A percentile compares a stretch with the other conserved stretches of the same genome.
Conservation (phyloP, 2,888 invertebrate species). For the Galerucella nymphaeae region DNA sequence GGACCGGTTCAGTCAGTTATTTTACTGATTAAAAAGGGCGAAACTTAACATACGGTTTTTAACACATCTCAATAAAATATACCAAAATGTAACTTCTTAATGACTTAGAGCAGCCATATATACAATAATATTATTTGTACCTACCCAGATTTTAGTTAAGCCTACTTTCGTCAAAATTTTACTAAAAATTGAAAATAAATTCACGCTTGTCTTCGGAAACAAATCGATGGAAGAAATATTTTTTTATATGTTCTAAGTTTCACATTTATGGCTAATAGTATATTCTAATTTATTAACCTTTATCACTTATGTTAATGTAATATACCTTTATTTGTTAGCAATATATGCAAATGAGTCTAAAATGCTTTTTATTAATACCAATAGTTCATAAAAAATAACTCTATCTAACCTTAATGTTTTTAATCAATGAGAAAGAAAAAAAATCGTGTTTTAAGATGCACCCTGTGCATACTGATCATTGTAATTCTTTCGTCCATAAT, state of each 20-base stretch:
- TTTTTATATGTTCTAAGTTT: background rate
- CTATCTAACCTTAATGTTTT: background rate
- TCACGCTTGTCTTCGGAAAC: background rate
- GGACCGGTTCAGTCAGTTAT: slow-evolving; percentile 3
- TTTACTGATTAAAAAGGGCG: background rate
- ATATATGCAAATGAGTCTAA: slow-evolving; percentile 4
- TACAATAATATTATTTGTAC: background rate
- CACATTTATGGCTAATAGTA: background rate
- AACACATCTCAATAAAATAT: background rate
- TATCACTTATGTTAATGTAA: slow-evolving; percentile 3
- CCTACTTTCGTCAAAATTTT: background rate
- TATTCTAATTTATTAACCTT: slow-evolving; percentile 7
- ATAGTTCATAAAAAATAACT: background rate
- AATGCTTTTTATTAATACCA: slow-evolving; percentile 11
- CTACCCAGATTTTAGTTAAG: background rate
- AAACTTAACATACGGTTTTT: slow-evolving; percentile 5
- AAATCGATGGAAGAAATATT: background rate
- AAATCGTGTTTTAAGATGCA: slow-evolving; percentile 34
- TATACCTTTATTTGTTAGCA: slow-evolving; percentile 5
- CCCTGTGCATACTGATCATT: slow-evolving; percentile 24
- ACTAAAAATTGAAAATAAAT: background rate
- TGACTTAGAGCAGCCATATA: background rate
- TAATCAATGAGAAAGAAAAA: slow-evolving; percentile 7
- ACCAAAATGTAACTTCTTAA: background rate
- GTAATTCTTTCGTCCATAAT: slow-evolving; percentile 59